Evolutionary conservation across 2,113 vertebrate genomes (phyloP), one percentile per base, ranked within the genome.

Genomic region (Centropus bengalensis): DNA sequence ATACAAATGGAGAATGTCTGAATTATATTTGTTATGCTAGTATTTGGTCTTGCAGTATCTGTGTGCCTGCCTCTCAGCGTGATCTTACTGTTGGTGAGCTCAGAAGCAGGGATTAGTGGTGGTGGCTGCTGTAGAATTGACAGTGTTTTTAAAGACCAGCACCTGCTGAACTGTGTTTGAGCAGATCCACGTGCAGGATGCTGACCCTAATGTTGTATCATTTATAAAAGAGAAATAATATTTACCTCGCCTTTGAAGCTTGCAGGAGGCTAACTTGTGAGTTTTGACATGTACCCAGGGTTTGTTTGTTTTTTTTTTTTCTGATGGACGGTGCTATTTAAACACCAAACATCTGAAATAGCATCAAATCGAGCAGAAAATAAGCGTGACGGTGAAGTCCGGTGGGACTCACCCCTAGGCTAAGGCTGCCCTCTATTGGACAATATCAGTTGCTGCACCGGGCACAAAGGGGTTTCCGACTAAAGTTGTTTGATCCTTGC

Each of bases 381-480:
- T 33, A 54, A 30, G 44, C 58, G 49, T 28, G 45, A 33, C 10
- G 32, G 9, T 7, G 12, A 21, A 0, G 0, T 5, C 9, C 28
- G 17, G 26, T 71, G 32, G 44, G 69, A 24, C 8, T 52, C 64
- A 81, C 90, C 80, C 27, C 42, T 71, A 26, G 90, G 86, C 79
- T 64, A 52, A 91, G 42, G 13, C 49, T 96, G 96, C 96, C 97
- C 96, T 93, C 97, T 96, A 26, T 68, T 95, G 97, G 90, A 81
- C 6, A 2, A 20, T 19, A 7, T 26, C 56, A 28, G 9, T 45
- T 49, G 28, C 32, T 95, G 78, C 89, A 52, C 13, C 15, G 42
- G 18, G 12, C 4, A 30, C 11, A 12, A 23, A 16, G 5, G 2
- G 10, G 8, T 74, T 56, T 63, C 51, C 66, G 21, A 5, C 10